phyloP scores from a whole-genome alignment of 2,888 invertebrate species.

The Axea sp. region DNA sequence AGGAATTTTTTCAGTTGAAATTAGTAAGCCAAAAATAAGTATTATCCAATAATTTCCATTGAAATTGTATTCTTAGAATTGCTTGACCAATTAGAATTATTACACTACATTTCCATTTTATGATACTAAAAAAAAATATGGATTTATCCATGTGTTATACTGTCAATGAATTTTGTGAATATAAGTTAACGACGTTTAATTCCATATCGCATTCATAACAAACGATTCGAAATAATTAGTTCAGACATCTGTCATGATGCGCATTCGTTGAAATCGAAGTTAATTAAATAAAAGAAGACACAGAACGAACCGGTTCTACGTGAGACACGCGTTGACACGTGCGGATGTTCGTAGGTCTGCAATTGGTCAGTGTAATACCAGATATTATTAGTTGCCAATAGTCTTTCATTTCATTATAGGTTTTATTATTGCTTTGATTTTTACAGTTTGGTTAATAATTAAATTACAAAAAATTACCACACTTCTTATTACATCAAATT shows the following conservation, averaged over 20 bases:
- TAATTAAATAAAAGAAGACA: slow-evolving; percentile 78
- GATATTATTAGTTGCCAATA: slow-evolving; percentile 67
- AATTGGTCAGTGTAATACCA: slow-evolving; percentile 64
- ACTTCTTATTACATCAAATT: too few species aligned
- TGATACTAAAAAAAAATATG: too few species aligned
- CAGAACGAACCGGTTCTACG: slow-evolving; percentile 65
- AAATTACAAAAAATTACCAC: too few species aligned
- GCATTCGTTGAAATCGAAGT: slow-evolving; percentile 62
- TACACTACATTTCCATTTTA: too few species aligned
- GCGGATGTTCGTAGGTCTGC: slow-evolving; percentile 57
- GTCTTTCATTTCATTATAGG: slow-evolving; percentile 3
- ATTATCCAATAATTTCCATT: too few species aligned
- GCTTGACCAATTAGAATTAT: too few species aligned
- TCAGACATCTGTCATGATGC: slow-evolving; percentile 57
- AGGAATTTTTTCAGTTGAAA: too few species aligned
- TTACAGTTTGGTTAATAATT: too few species aligned
- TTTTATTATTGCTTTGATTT: too few species aligned
- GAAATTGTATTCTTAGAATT: too few species aligned
- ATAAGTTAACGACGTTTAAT: slow-evolving; percentile 28
- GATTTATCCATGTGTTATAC: slow-evolving; percentile 3
- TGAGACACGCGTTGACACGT: slow-evolving; percentile 71
- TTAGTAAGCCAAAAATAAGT: too few species aligned
- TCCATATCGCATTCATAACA: slow-evolving; percentile 38
- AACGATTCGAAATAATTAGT: slow-evolving; percentile 58
- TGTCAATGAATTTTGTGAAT: slow-evolving; percentile 32